Evolutionary conservation across 2,113 vertebrate species (phyloP), one percentile per base, ranked within the genome.

Genomic region (Poeciliopsis turrubarensis): DNA sequence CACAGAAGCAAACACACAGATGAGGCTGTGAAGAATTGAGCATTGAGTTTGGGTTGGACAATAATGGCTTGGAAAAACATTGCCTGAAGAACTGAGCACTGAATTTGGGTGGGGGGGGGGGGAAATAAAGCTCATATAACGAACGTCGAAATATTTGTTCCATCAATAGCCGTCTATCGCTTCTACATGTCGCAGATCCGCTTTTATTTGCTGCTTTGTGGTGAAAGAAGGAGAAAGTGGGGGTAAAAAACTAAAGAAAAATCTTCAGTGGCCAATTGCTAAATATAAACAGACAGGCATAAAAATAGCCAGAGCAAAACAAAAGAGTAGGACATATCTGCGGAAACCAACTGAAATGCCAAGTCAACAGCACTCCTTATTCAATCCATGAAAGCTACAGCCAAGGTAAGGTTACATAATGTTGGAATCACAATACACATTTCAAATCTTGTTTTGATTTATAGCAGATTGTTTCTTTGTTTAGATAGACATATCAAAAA

Each of bases 241-340:
- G 32, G 77, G 62, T 30, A 70, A 29, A 37, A 68, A 77, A 79
- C 69, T 68, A 75, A 73, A 78, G 75, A 84, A 47, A 83, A 87
- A 63, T 74, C 84, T 79, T 86, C 54, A 19, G 81, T 78, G 86
- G 78, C 74, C 72, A 47, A 70, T 78, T 81, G 41, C 89, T 92
- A 92, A 89, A 91, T 89, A 87, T 87, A 92, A 87, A 82, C 82
- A 73, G 81, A 85, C 81, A 82, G 72, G 60, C 31, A 30, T 81
- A 86, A 85, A 91, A 89, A 89, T 89, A 91, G 85, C 66, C 29
- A 67, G 79, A 41, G 65, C 72, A 68, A 87, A 88, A 83, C 62
- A 83, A 80, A 79, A 76, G 70, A 77, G 68, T n/a, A 17, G 12
- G 27, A 73, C 81, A 81, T 77, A 73, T 79, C 86, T 68, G 70